Conservation (phyloP, 2,113 vertebrate species). For the Esox niger region DNA sequence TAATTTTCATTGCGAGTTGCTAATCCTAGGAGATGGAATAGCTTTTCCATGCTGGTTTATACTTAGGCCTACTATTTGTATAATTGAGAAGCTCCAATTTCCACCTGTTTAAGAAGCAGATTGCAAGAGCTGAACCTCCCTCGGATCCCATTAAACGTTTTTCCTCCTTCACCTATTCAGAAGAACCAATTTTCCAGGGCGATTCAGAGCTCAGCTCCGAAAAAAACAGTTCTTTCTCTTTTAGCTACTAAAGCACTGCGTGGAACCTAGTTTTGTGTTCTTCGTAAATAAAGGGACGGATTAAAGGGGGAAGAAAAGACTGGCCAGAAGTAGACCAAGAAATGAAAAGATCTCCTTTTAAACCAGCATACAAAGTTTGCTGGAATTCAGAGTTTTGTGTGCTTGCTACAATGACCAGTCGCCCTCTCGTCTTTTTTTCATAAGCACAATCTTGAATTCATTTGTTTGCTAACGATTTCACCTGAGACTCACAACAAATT, state of each 20-base stretch:
- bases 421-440: constrained; percentile 67
- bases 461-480: constrained; percentile 88
- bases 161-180: constrained; percentile 85
- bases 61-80: constrained; percentile 81
- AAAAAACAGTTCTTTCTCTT: constrained; percentile 85
- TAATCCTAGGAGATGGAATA: constrained; percentile 63
- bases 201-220: constrained; percentile 83
- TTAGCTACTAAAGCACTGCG: constrained; percentile 92
- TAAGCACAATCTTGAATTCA: constrained; percentile 75
- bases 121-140: constrained; percentile 77
- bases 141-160: constrained; percentile 85
- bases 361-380: constrained; percentile 82
- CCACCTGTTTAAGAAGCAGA: constrained; percentile 89
- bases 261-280: constrained; percentile 93
- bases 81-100: constrained; percentile 80
- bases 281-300: constrained; percentile 88
- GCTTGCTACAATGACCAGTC: constrained; percentile 77
- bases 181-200: constrained; percentile 84
- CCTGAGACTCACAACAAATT: constrained; percentile 84
- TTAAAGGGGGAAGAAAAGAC: constrained; percentile 81
- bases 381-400: constrained; percentile 85
- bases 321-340: constrained; percentile 81
- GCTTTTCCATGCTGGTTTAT: constrained; percentile 70
- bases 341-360: constrained; percentile 82
- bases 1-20: constrained; percentile 51